Base-by-base conservation (phyloP, 2,888 invertebrate genomes). In the Ischnus inquisitorius region DNA sequence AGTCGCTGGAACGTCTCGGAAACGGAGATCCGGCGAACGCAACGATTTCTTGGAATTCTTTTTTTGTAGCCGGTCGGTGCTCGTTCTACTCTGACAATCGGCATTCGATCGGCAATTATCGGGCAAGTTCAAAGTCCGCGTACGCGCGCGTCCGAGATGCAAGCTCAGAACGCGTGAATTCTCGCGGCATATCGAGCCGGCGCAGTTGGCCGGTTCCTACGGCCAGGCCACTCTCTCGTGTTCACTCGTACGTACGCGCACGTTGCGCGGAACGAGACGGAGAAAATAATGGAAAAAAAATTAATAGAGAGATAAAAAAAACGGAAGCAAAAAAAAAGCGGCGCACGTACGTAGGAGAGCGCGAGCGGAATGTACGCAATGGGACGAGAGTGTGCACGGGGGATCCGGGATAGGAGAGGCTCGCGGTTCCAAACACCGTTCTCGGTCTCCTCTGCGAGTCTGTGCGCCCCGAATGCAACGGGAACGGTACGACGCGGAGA, bases 371-470 rank as follows among this genome's bases (percentile, higher is more conserved):
- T 72, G 3, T 22, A 46, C 43, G 60, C 25, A 71, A 46, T 28
- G 25, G 28, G 43, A 72, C 43, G 43, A 10, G 25, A 60, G 28
- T 46, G 16, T 46, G 46, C 46, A n/a, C n/a, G n/a, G n/a, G 72
- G 72, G 28, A 72, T 72, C 46, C 72, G 43, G 60, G 60, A 72
- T n/a, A n/a, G n/a, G n/a, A n/a, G 34, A 54, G 2, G 57, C 60
- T 14, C 43, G 72, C 60, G 72, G 43, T 57, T 72, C 10, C n/a
- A 64, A 25, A 67, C 60, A 77, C 77, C 48, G 64, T 69, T 51
- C 28, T 34, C 57, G 54, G 34, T 8, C n/a, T 41, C 8, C 25
- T 25, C 57, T 22, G 8, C 46, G 54, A 19, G 16, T 43, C 51
- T 64, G 16, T 64, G 16, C 28, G 25, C 22, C 14, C 5, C 28